Percentiles rank a stretch among this genome's conserved stretches.
These are phyloP conservation scores for Rotaria socialis DNA, from an alignment of 2,888 invertebrate species.

Conservation along the genomic window DNA sequence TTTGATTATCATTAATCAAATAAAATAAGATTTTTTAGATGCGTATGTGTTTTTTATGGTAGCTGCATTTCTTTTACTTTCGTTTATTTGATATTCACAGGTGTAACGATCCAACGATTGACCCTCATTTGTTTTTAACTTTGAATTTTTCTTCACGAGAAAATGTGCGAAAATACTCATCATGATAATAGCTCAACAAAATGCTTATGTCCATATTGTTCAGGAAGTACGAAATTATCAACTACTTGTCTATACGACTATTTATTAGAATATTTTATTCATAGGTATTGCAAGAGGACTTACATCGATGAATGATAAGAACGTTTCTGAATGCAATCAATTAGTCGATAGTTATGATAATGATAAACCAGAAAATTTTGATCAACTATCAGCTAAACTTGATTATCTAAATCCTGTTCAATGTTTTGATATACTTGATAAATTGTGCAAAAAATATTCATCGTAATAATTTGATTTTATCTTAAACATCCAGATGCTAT, in stretches of 20 bases:
- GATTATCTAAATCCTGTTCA: neutral
- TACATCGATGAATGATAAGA: neutral
- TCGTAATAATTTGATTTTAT: neutral
- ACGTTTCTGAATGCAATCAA: neutral
- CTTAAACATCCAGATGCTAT: neutral
- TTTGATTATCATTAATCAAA: too few relatives aligned
- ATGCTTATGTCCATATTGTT: neutral
- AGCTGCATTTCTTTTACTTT: too few relatives aligned
- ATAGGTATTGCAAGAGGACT: neutral
- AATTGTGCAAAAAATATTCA: neutral
- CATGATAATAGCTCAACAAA: neutral
- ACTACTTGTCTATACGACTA: neutral
- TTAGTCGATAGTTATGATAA: neutral
- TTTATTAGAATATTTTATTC: neutral
- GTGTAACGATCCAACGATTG: too few relatives aligned
- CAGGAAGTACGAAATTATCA: neutral
- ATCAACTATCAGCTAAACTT: neutral
- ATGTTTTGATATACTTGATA: constrained; percentile 27
- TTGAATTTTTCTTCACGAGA: too few relatives aligned
- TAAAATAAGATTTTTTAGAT: too few relatives aligned
- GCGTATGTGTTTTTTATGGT: too few relatives aligned
- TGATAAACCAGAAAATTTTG: neutral
- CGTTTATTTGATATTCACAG: too few relatives aligned
- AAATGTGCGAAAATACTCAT: neutral
- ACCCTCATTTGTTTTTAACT: too few relatives aligned